Evolutionary conservation across 2,113 vertebrate genomes (phyloP), one percentile per base, ranked within the genome.

Genomic region (Scopus umbretta): DNA sequence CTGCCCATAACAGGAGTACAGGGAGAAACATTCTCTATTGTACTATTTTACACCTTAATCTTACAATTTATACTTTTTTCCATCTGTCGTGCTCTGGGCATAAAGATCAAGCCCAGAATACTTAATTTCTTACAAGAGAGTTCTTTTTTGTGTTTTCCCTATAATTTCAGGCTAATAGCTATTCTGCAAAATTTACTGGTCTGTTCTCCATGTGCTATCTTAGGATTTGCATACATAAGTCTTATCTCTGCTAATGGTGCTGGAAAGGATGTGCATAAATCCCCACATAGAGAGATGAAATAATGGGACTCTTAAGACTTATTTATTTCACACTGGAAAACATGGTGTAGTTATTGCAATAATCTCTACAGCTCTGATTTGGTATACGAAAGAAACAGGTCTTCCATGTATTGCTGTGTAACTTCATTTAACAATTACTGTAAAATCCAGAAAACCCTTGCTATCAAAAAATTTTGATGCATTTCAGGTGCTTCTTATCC

Each of bases 141-240:
- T 27, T 56, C 32, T 32, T 92, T 92, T 80, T 78, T 83, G 43
- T 84, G 36, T 66, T 90, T 96, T 47, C 29, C 6, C 47, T 71
- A 62, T 90, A 90, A 93, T 90, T 96, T 90, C 73, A 70, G 36
- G 32, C 50, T 93, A 91, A 95, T 81, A 88, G 70, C 63, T 63
- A 40, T 82, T 97, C 86, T 89, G 45, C 27, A 86, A 65, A 95
- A 94, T 91, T 68, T 80, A 76, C 80, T 0, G 0, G 21, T 76
- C 76, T 85, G 4, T 79, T 90, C 72, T 94, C 79, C 47, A 47
- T 1, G 5, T 84, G 56, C 66, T 81, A 27, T 78, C 14, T 68
- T 61, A 74, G 81, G 81, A 95, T 97, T 97, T 95, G 59, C 95
- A 96, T 91, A 71, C n/a, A 67, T 91, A 95, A 90, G 38, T 75